Conservation (phyloP, 2,797 vertebrate species). For the Hemitrygon akajei region DNA sequence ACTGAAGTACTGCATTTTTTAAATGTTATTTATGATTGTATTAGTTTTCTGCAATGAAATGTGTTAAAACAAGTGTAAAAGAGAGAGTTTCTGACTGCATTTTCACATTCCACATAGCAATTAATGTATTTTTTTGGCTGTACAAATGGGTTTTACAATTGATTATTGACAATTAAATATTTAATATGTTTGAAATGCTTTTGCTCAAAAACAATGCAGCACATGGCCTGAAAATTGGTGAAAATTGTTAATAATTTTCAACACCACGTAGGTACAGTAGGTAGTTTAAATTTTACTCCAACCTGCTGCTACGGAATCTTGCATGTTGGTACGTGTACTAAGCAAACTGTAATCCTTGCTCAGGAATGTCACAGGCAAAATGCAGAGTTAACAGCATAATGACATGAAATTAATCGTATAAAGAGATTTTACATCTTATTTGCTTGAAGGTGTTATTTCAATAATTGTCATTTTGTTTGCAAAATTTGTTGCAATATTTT, state of each 20-base stretch:
- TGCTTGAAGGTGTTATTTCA: constrained; percentile 66
- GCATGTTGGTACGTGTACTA: constrained; percentile 91
- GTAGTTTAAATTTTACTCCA: constrained; percentile 91
- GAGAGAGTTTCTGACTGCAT: neutral
- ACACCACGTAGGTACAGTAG: constrained; percentile 81
- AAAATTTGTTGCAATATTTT: constrained; percentile 45
- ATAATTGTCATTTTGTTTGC: constrained; percentile 41
- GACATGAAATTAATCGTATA: constrained; percentile 87
- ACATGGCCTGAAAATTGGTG: constrained; percentile 66
- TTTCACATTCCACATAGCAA: neutral
- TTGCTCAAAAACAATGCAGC: neutral
- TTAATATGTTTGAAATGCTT: neutral
- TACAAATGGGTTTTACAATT: neutral
- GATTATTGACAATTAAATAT: neutral
- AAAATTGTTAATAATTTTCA: constrained; percentile 90
- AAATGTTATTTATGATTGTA: constrained; percentile 32
- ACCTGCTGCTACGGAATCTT: constrained; percentile 66
- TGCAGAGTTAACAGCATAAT: constrained; percentile 65
- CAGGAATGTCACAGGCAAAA: constrained; percentile 92
- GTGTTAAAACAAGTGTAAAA: neutral
- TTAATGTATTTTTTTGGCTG: neutral
- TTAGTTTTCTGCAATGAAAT: neutral
- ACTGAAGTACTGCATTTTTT: neutral
- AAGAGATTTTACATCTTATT: constrained; percentile 77
- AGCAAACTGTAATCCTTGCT: constrained; percentile 63